Base-by-base conservation (phyloP, 2,888 invertebrate genomes). In the Campoletis raptor region DNA sequence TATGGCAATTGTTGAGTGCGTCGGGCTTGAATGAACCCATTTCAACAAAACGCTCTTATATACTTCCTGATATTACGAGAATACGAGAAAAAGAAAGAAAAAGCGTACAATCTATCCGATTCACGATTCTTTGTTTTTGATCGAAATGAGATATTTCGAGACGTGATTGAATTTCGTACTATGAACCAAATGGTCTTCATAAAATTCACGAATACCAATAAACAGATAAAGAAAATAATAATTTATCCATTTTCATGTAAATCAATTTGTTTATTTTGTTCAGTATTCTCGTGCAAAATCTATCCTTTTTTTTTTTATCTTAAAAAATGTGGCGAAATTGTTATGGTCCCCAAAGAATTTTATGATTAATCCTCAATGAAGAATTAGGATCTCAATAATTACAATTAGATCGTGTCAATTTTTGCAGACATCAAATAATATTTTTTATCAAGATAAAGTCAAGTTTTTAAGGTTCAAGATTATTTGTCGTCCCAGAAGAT, bases 31-130 rank as follows among this genome's bases (percentile, higher is more conserved):
- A 66, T 45, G 8, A 61, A 54, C 30, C 57, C 57, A 74, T 64
- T 79, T 70, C 73, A 8, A 30, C 45, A 18, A 12, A 18, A 37
- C 24, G 69, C 73, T 78, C 54, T 85, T 85, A 81, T 85, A 82
- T 79, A 85, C 73, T 24, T 66, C 52, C 18, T 48, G 70, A 70
- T 70, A 73, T 52, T 73, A 36, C 61, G 61, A 61, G 61, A 61
- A 30, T 24, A 61, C 30, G 30, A 61, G 5, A 37, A 73, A 70
- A 54, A 36, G 15, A 21, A 12, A 61, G 6, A 57, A 73, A 57
- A 24, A 12, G 5, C 24, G 57, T 30, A 54, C 57, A n/a, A 45
- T 24, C 57, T 40, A 74, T 37, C 57, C 24, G 42, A 30, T 54
- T 15, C 36, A 42, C 40, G 54, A 57, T 74, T 74, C 57, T 61